Evolutionary conservation across 1,140 invertebrate genomes (phyloP).

Genomic region (Cydia fagiglandana): DNA sequence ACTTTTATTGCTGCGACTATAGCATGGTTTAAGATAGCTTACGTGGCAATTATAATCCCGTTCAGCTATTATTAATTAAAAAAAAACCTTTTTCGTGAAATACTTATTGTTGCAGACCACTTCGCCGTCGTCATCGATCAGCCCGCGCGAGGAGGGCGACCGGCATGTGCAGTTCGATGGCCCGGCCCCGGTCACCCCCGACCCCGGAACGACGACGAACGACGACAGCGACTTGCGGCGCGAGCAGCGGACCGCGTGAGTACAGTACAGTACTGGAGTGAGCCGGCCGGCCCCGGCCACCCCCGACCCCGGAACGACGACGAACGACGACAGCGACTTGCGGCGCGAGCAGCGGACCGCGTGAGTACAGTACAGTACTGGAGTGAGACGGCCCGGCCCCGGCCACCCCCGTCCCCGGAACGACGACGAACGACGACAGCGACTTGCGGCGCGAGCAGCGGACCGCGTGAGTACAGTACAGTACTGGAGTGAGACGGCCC

Average conservation of each 20-base stretch:
- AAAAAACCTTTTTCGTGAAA: too few relatives aligned
- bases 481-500: too few relatives aligned
- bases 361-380: slow-evolving; percentile 51
- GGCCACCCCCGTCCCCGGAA: neutral
- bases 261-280: slow-evolving; percentile 43
- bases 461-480: slow-evolving; percentile 48
- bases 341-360: slow-evolving; percentile 50
- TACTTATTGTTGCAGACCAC: neutral
- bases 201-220: slow-evolving; percentile 35
- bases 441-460: slow-evolving; percentile 53
- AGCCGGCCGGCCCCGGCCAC: neutral
- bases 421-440: slow-evolving; percentile 44
- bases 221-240: slow-evolving; percentile 53
- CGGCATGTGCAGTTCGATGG: slow-evolving; percentile 61
- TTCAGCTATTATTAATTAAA: too few relatives aligned
- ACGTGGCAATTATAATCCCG: too few relatives aligned
- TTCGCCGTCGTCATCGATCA: slow-evolving; percentile 36
- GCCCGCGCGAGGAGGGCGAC: slow-evolving; percentile 44
- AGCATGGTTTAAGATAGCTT: too few relatives aligned
- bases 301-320: slow-evolving; percentile 22
- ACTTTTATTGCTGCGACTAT: too few relatives aligned
- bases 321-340: slow-evolving; percentile 50
- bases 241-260: slow-evolving; percentile 39
- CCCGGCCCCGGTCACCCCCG: slow-evolving; percentile 29
- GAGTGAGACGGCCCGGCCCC: slow-evolving; percentile 41